Conservation (phyloP, 2,113 vertebrate genomes). For the Centrocercus urophasianus region DNA sequence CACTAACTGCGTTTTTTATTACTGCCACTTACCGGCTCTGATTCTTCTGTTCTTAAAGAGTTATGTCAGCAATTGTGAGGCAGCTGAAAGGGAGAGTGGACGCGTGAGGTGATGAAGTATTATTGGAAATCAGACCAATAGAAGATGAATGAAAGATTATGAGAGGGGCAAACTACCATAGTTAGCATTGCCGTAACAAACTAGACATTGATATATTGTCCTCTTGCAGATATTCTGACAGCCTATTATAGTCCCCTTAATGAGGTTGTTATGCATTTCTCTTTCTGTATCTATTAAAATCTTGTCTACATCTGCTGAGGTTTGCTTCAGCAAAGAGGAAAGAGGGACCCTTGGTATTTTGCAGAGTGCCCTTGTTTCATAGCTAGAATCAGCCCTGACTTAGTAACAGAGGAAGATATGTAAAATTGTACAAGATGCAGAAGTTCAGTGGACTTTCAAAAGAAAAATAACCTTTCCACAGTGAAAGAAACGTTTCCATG, state of each 20-base stretch:
- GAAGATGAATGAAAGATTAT: constrained; percentile 76
- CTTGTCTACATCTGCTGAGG: constrained; percentile 82
- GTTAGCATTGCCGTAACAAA: constrained; percentile 73
- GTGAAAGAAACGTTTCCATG: constrained; percentile 42
- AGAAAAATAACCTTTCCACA: neutral
- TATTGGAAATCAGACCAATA: constrained; percentile 74
- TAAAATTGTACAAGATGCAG: constrained; percentile 2
- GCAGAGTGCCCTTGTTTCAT: neutral
- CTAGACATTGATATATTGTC: constrained; percentile 80
- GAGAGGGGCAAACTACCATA: constrained; percentile 63
- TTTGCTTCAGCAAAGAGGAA: constrained; percentile 55
- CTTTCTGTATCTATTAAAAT: constrained; percentile 82
- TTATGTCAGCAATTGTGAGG: constrained; percentile 80
- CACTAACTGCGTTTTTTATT: constrained; percentile 86
- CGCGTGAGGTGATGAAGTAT: constrained; percentile 76
- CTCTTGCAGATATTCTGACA: constrained; percentile 72
- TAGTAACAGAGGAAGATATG: neutral
- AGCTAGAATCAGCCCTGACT: constrained; percentile 13
- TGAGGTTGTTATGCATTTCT: constrained; percentile 83
- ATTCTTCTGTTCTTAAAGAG: constrained; percentile 82
- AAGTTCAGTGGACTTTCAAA: constrained; percentile 35
- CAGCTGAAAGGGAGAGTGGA: constrained; percentile 82
- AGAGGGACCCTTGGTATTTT: constrained; percentile 20
- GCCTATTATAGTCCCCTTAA: constrained; percentile 78
- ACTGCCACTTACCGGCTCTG: constrained; percentile 79